Base-by-base conservation (phyloP, 2,888 invertebrate genomes). In the Pilophorus perplexus region DNA sequence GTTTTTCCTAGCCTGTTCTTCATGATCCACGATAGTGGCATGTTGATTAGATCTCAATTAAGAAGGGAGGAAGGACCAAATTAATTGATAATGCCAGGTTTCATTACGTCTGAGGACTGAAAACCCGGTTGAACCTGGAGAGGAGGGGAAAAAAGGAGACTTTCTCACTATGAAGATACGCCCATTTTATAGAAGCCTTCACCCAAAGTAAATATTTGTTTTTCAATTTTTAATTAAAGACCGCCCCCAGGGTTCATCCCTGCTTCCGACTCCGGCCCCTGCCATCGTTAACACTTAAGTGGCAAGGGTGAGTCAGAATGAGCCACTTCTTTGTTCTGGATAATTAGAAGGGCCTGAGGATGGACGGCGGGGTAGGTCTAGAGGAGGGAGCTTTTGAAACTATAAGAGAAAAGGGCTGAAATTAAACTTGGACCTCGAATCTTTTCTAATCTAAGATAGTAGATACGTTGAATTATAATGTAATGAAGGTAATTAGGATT, bases 191-290 rank as follows among this genome's bases (percentile, higher is more conserved):
- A 28, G 52, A 52, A 2, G n/a, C n/a, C 12, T 14, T 23, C 28
- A 33, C 37, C 55, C 23, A n/a, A 22, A 38, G 55, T 38, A 55
- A 55, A 55, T 55, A 55, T 55, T 55, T 37, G 55, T 55, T 55
- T 33, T 55, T 38, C 55, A 55, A 55, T 55, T 55, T 55, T 55
- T 55, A 55, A 55, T 55, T 55, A 55, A 38, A 38, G 23, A 12
- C 20, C 37, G 12, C 22, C 12, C 38, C 37, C 6, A n/a, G n/a
- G n/a, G n/a, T n/a, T 23, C 16, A 18, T 25, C 10, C 14, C 8
- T 52, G 10, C n/a, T 18, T 2, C 20, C 16, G 18, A 10, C 16
- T 16, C 44, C 18, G 10, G 16, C 44, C 44, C 27, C 27, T 20
- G 8, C 48, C 33, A 52, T 52, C 52, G 52, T 52, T 52, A 52